Conservation (phyloP, 2,888 invertebrate genomes). For the Phalera bucephala region DNA sequence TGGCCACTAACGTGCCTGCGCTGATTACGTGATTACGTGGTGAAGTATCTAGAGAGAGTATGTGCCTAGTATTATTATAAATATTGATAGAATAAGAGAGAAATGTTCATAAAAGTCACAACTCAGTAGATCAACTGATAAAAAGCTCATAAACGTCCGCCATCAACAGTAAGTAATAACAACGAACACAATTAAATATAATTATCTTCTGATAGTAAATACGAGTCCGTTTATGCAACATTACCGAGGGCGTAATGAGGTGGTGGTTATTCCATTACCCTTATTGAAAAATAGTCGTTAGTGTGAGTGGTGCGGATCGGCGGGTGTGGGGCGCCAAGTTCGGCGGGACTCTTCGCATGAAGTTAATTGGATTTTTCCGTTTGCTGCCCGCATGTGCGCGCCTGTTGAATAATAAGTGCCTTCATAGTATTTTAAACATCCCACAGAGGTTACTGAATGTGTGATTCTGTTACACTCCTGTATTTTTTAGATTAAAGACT, state of each 20-base stretch:
- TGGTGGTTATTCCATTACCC: conserved; percentile 57
- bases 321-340: conserved; percentile 44
- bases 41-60: no score
- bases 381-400: conserved; percentile 66
- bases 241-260: conserved; percentile 39
- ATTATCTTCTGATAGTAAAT: no score
- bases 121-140: no score
- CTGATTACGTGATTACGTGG: no score
- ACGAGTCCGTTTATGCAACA: conserved; percentile 28
- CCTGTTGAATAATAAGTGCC: conserved; percentile 69
- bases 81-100: no score
- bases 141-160: no score
- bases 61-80: no score
- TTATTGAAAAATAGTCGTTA: conserved; percentile 71
- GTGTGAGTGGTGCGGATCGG: conserved; percentile 51
- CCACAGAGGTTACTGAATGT: conserved; percentile 34
- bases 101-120: no score
- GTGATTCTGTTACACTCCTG: conserved; percentile 2
- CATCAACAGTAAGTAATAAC: no score
- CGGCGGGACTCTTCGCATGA: conserved; percentile 64
- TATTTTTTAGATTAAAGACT: no score
- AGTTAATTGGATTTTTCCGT: conserved; percentile 81
- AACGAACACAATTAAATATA: no score
- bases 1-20: no score
- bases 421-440: conserved; percentile 58